Evolutionary conservation across 2,888 invertebrate genomes (phyloP).

Genomic region (Trichacis sp.): DNA sequence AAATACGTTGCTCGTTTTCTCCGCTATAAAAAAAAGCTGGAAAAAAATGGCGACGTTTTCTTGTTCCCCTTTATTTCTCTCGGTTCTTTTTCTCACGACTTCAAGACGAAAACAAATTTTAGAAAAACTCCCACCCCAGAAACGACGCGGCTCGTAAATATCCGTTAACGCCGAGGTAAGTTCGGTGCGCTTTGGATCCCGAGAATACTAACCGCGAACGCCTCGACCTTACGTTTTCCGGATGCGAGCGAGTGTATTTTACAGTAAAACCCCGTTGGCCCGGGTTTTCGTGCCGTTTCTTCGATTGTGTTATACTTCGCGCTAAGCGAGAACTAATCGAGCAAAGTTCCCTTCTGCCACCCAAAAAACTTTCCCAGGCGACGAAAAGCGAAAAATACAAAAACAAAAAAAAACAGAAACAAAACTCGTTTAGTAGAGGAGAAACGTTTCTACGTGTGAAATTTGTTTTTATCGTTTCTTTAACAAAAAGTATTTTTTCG

Average conservation of each 20-base stretch:
- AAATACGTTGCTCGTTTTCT: not conserved
- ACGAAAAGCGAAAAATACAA: too few species aligned
- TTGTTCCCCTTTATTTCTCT: slow-evolving; percentile 11
- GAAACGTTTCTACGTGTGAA: too few species aligned
- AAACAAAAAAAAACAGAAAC: too few species aligned
- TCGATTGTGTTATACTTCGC: slow-evolving; percentile 30
- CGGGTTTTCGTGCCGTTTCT: slow-evolving; percentile 21
- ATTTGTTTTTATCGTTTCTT: too few species aligned
- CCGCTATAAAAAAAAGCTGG: not conserved
- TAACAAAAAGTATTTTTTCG: too few species aligned
- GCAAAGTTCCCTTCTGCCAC: slow-evolving; percentile 21
- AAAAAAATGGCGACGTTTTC: not conserved
- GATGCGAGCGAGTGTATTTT: slow-evolving; percentile 25
- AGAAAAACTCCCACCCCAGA: slow-evolving; percentile 34
- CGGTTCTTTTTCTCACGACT: slow-evolving; percentile 29
- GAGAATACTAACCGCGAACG: slow-evolving; percentile 34
- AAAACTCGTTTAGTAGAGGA: too few species aligned
- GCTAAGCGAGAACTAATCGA: slow-evolving; percentile 26
- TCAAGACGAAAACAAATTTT: slow-evolving; percentile 34
- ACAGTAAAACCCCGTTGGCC: slow-evolving; percentile 8
- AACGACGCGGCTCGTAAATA: slow-evolving; percentile 32
- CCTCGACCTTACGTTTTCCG: slow-evolving; percentile 16
- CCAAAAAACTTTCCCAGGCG: too few species aligned
- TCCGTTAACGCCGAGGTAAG: slow-evolving; percentile 34
- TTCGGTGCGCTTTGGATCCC: slow-evolving; percentile 21